Evolutionary conservation across 2,113 vertebrate genomes (phyloP).

Genomic region (Amphilophus citrinellus): DNA sequence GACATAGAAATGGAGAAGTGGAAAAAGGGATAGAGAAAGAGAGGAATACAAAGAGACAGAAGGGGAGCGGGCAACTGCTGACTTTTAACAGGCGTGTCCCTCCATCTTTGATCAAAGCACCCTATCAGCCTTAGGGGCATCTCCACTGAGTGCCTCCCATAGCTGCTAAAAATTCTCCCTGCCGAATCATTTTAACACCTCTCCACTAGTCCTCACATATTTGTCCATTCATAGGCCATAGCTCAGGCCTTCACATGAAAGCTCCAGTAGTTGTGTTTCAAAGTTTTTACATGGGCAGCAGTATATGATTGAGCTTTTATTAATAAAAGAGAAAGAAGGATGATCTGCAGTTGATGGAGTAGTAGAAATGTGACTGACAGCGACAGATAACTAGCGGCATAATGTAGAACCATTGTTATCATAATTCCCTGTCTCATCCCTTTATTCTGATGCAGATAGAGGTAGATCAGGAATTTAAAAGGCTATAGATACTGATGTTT

Average conservation of each 20-base stretch:
- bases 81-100: constrained; percentile 74
- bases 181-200: constrained; percentile 61
- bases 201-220: constrained; percentile 31
- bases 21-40: constrained; percentile 39
- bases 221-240: constrained; percentile 36
- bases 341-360: constrained; percentile 1
- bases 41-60: constrained; percentile 65
- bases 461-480: not conserved
- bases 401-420: not conserved
- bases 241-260: constrained; percentile 57
- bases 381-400: not conserved
- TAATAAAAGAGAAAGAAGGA: constrained; percentile 38
- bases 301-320: not conserved
- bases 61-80: constrained; percentile 46
- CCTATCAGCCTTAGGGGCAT: constrained; percentile 73
- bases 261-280: constrained; percentile 16
- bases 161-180: constrained; percentile 70
- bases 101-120: constrained; percentile 77
- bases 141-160: constrained; percentile 61
- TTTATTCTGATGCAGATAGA: not conserved
- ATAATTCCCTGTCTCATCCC: not conserved
- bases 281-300: not conserved
- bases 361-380: constrained; percentile 25
- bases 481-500: not conserved
- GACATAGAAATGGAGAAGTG: constrained; percentile 3